phyloP scores from a whole-genome alignment of 2,888 invertebrate species.

The Trichacis sp. region DNA sequence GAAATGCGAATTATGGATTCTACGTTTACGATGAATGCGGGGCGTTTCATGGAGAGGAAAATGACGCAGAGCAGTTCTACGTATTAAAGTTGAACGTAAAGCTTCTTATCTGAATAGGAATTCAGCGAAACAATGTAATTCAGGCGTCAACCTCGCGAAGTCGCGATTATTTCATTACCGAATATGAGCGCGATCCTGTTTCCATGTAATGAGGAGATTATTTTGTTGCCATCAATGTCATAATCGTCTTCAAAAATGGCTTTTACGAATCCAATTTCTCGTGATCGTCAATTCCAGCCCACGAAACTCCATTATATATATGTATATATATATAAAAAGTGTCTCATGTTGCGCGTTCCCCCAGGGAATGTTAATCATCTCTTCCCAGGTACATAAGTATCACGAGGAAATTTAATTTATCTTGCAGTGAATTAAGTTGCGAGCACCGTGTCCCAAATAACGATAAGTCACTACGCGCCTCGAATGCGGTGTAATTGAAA shows the following conservation, averaged over 20 bases:
- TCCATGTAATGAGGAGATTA: not conserved
- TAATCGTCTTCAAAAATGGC: not conserved
- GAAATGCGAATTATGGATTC: slow-evolving; percentile 26
- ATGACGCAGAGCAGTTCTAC: not conserved
- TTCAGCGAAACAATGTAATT: not conserved
- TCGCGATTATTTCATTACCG: not conserved
- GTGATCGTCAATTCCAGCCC: no score
- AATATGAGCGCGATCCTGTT: not conserved
- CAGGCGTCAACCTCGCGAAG: not conserved
- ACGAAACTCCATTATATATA: no score
- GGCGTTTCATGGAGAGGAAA: slow-evolving; percentile 22
- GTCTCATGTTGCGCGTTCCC: not conserved
- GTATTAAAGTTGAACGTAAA: not conserved
- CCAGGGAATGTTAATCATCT: not conserved
- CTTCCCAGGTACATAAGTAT: not conserved
- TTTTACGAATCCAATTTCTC: no score
- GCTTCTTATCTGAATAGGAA: not conserved
- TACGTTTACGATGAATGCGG: slow-evolving; percentile 21
- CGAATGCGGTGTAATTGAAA: slow-evolving; percentile 2
- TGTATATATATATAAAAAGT: no score
- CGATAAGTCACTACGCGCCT: not conserved
- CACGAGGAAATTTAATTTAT: slow-evolving; percentile 6
- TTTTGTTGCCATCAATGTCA: not conserved
- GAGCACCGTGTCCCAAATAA: not conserved
- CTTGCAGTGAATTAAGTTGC: slow-evolving; percentile 8